Percentiles rank a stretch among this genome's conserved stretches.
Evolutionary conservation across 2,888 invertebrate species (phyloP).

Genomic region (Cybosia mesomella): DNA sequence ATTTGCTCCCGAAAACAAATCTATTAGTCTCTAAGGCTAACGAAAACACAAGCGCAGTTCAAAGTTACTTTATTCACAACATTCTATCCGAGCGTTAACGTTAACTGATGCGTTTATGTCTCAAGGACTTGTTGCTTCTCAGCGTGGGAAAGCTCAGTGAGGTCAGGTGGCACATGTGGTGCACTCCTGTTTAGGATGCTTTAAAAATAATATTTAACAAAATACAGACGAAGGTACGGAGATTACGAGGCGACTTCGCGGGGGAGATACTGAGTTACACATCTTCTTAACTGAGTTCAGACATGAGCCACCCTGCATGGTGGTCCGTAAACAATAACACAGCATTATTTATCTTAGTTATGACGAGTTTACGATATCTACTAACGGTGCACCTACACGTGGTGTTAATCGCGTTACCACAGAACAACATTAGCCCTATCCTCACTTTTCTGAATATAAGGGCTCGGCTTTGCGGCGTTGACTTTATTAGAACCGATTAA

Average conservation of each 20-base stretch:
- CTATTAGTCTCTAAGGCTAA: constrained; percentile 54
- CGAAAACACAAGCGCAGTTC: constrained; percentile 55
- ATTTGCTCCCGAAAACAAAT: constrained; percentile 79
- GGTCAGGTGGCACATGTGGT: constrained; percentile 87
- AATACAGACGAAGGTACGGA: constrained; percentile 74
- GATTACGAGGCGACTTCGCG: constrained; percentile 71
- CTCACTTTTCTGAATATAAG: constrained; percentile 49
- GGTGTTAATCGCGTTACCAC: constrained; percentile 65
- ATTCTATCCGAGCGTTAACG: constrained; percentile 65
- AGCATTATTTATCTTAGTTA: constrained; percentile 73
- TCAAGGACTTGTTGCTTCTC: constrained; percentile 66
- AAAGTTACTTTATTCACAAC: constrained; percentile 57
- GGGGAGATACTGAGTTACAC: constrained; percentile 68
- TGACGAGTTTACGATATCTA: constrained; percentile 67
- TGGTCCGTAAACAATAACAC: constrained; percentile 84
- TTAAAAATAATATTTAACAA: constrained; percentile 83
- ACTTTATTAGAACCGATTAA: constrained; percentile 33
- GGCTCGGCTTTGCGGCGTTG: constrained; percentile 46
- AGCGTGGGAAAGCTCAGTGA: constrained; percentile 83
- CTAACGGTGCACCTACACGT: constrained; percentile 52
- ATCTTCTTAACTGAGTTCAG: constrained; percentile 38
- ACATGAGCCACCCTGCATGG: constrained; percentile 58
- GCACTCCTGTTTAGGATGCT: constrained; percentile 77
- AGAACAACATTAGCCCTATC: constrained; percentile 54
- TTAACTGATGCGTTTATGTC: constrained; percentile 71